phyloP scores from a whole-genome alignment of 2,797 vertebrate genomes.

The Sebastolobus alascanus region DNA sequence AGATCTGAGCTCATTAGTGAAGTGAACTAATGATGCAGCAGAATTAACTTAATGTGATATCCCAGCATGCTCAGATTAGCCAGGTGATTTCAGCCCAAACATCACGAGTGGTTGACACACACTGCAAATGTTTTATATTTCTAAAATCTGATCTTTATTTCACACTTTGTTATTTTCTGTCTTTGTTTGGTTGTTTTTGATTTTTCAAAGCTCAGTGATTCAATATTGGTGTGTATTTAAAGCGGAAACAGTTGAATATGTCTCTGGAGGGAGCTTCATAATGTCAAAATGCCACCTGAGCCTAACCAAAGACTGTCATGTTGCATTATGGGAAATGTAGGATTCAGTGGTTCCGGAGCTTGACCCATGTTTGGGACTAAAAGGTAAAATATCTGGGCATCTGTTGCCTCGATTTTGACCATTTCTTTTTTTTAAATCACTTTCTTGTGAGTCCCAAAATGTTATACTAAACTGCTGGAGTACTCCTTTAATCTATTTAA shows the following conservation, averaged over 20 bases:
- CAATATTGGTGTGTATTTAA: not conserved
- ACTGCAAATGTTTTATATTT: not conserved
- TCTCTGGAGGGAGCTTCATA: not conserved
- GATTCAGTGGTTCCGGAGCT: not conserved
- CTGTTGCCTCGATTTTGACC: not conserved
- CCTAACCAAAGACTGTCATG: not conserved
- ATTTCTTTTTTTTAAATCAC: not conserved
- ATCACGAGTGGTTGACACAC: not conserved
- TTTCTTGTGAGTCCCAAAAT: not conserved
- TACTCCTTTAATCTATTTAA: not conserved
- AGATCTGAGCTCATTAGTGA: constrained; percentile 24
- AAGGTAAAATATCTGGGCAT: not conserved
- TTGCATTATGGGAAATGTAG: constrained; percentile 11
- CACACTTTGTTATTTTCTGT: not conserved
- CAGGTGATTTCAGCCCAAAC: not conserved
- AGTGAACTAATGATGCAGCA: constrained; percentile 21
- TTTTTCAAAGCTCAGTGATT: not conserved
- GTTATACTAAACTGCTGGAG: not conserved
- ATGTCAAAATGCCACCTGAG: no score
- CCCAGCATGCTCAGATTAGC: not conserved
- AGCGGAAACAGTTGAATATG: not conserved
- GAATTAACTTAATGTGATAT: constrained; percentile 5
- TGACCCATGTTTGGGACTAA: not conserved
- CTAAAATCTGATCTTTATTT: not conserved
- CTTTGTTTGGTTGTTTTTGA: not conserved